Conservation (phyloP, 2,113 vertebrate species). For the Philantomba maxwellii region DNA sequence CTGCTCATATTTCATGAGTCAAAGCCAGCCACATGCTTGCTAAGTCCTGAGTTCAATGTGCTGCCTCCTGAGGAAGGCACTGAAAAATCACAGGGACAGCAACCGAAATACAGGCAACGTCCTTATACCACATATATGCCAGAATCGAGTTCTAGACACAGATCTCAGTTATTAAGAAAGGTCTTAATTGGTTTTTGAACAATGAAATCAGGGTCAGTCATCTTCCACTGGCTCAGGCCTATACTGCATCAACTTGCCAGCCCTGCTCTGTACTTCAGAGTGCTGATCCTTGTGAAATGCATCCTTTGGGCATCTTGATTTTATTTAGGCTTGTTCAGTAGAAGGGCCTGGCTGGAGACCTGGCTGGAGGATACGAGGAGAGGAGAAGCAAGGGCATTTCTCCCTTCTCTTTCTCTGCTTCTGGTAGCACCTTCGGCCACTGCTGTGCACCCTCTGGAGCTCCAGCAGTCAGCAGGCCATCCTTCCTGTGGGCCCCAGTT, state of each 20-base stretch:
- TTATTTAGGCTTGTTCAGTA: not conserved
- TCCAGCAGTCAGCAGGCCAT: not conserved
- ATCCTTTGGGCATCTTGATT: not conserved
- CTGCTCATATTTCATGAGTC: not conserved
- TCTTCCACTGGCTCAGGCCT: conserved; percentile 1
- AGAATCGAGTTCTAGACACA: not conserved
- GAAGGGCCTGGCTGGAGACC: not conserved
- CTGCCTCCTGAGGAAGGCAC: not conserved
- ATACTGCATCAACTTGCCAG: not conserved
- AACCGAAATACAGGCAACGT: not conserved
- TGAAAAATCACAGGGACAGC: not conserved
- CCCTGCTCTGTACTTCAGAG: not conserved
- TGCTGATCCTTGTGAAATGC: not conserved
- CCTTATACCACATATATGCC: not conserved
- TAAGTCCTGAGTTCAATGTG: not conserved
- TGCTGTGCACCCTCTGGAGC: not conserved
- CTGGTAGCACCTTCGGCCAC: not conserved
- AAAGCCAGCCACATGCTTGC: not conserved
- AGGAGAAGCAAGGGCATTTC: not conserved
- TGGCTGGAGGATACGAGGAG: not conserved
- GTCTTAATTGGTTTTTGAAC: not conserved
- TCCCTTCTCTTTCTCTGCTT: not conserved
- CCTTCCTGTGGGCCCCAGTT: not conserved
- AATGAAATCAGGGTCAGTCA: not conserved
- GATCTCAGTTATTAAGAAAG: not conserved